Percentiles rank a stretch among this genome's conserved stretches.
Conservation (phyloP, 2,113 vertebrate species). For the Nipponia nippon region DNA sequence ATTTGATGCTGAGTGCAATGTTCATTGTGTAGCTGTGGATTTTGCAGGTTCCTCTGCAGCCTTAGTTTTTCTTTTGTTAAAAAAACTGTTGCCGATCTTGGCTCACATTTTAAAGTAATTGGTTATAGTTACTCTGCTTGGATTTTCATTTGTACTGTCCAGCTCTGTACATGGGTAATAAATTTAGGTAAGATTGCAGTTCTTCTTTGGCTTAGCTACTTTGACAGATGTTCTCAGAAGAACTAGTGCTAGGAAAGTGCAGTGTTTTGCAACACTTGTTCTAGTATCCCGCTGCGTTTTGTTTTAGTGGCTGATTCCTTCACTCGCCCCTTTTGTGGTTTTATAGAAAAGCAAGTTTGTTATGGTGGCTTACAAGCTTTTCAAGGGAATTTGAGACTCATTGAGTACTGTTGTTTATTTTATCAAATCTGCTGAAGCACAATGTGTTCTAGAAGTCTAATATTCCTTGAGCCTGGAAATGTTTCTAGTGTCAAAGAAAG, state of each 20-base stretch:
- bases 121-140: neutral
- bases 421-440: neutral
- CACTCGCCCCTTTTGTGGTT: neutral
- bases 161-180: neutral
- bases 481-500: neutral
- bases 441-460: neutral
- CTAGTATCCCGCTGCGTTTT: neutral
- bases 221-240: neutral
- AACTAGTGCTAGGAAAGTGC: neutral
- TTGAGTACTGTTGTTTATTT: neutral
- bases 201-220: neutral
- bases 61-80: neutral
- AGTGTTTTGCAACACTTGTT: neutral
- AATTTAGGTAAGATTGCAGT: neutral
- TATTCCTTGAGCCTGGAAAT: neutral
- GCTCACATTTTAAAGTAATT: neutral
- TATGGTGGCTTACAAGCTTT: neutral
- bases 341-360: neutral
- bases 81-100: neutral
- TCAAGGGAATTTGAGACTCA: neutral
- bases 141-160: neutral
- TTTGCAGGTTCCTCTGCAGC: neutral
- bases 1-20: neutral
- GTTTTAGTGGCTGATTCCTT: neutral
- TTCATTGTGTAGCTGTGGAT: neutral